phyloP scores from a whole-genome alignment of 2,113 vertebrate species.

The Corythornis vintsioides region DNA sequence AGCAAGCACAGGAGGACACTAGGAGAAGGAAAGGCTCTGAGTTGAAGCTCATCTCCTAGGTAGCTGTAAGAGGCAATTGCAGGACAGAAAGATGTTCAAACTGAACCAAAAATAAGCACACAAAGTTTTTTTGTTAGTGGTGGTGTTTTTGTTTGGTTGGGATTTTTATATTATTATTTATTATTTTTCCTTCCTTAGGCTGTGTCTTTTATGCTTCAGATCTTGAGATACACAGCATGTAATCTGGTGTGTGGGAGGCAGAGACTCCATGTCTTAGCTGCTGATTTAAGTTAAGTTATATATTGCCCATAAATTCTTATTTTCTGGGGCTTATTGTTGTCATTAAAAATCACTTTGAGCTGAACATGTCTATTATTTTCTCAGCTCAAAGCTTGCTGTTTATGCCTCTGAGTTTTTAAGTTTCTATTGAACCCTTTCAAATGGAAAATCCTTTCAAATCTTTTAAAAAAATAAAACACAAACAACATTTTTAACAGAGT shows the following conservation, averaged over 20 bases:
- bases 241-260: neutral
- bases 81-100: neutral
- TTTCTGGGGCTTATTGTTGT: neutral
- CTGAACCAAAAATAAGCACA: neutral
- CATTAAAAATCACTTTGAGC: constrained; percentile 22
- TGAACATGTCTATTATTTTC: constrained; percentile 7
- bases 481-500: neutral
- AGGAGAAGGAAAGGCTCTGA: neutral
- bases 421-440: neutral
- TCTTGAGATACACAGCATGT: neutral
- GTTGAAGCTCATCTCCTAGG: neutral
- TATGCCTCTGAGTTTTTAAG: neutral
- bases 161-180: too few species aligned
- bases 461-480: neutral
- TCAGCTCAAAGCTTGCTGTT: neutral
- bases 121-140: neutral
- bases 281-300: neutral
- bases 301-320: neutral
- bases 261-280: neutral
- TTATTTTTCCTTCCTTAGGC: neutral
- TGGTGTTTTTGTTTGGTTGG: too few species aligned
- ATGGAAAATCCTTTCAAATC: neutral
- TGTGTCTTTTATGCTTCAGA: neutral
- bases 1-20: neutral
- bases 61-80: neutral